Evolutionary conservation across 2,113 vertebrate species (phyloP).

Genomic region (Indicator maculatus): DNA sequence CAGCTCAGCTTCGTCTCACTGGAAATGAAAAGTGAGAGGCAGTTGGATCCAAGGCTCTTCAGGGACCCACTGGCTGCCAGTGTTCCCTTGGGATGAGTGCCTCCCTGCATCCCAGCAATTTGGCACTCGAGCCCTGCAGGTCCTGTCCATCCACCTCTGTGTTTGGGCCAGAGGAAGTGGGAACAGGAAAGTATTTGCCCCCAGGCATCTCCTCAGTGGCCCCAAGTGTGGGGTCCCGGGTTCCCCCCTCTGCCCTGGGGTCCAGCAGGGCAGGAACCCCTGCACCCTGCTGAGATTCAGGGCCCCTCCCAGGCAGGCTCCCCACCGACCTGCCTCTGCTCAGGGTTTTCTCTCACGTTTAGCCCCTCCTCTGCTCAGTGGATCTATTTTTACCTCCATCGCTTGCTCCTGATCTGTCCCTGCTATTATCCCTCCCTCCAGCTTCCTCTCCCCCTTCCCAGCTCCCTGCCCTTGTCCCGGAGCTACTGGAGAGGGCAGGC

Average conservation of each 20-base stretch:
- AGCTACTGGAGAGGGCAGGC: not conserved
- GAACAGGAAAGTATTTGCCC: conserved; percentile 6
- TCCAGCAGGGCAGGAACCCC: not conserved
- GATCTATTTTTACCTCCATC: conserved; percentile 62
- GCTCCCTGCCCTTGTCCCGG: not conserved
- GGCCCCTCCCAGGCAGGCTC: not conserved
- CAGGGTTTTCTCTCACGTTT: conserved; percentile 63
- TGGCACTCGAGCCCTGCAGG: not conserved
- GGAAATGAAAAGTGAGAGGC: conserved; percentile 50
- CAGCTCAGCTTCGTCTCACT: conserved; percentile 28
- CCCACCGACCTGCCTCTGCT: not conserved
- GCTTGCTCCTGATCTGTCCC: conserved; percentile 58
- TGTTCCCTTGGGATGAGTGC: not conserved
- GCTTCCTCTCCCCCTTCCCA: conserved; percentile 28
- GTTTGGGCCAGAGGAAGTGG: not conserved
- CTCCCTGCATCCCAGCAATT: not conserved
- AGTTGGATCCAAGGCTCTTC: not conserved
- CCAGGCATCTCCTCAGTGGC: not conserved
- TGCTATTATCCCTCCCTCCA: conserved; percentile 28
- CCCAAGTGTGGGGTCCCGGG: accelerated
- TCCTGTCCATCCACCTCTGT: not conserved
- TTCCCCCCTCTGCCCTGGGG: not conserved
- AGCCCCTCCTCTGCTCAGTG: conserved; percentile 61
- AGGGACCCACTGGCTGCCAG: not conserved
- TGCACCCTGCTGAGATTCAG: accelerated